Evolutionary conservation across 2,888 invertebrate genomes (phyloP).

Genomic region (Saturnia pavonia): DNA sequence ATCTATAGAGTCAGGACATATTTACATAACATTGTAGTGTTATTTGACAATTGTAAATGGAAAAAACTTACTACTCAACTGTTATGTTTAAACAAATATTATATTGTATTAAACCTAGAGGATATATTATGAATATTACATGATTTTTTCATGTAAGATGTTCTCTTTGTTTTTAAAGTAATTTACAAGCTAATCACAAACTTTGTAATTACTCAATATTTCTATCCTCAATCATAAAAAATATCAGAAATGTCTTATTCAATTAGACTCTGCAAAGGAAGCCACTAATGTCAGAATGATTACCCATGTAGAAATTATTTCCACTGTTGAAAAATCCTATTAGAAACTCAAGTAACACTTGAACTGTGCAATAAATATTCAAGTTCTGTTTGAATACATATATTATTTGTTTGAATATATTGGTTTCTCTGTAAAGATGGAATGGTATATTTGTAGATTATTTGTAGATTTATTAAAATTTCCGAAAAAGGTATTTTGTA

Average conservation of each 20-base stretch:
- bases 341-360: not conserved
- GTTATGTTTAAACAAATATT: constrained; percentile 19
- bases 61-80: constrained; percentile 22
- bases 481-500: not conserved
- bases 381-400: too few relatives aligned
- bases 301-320: not conserved
- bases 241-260: not conserved
- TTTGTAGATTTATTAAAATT: too few relatives aligned
- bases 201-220: too few relatives aligned
- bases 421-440: too few relatives aligned
- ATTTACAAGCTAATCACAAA: not conserved
- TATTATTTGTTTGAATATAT: too few relatives aligned
- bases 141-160: not conserved
- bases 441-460: too few relatives aligned
- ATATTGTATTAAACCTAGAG: not conserved
- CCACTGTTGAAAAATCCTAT: not conserved
- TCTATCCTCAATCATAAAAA: not conserved
- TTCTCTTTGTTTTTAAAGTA: not conserved
- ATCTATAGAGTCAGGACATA: constrained; percentile 30
- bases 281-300: not conserved
- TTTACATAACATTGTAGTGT: constrained; percentile 47
- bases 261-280: not conserved
- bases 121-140: not conserved
- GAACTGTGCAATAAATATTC: too few relatives aligned
- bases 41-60: constrained; percentile 39